Base-by-base conservation (phyloP, 2,888 invertebrate genomes). In the Amphipyra tragopoginis region DNA sequence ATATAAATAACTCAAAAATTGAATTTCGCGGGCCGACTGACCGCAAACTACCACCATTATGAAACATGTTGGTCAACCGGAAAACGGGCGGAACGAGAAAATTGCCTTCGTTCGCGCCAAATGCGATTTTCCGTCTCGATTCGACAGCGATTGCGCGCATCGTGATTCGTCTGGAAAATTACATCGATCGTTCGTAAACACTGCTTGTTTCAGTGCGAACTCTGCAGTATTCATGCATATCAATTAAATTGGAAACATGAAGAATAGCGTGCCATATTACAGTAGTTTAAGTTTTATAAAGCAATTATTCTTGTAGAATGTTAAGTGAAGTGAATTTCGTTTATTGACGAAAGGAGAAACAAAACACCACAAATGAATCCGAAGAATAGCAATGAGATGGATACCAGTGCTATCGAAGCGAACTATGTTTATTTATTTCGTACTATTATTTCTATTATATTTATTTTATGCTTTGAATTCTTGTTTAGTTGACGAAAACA, bases 401-500 rank as follows among this genome's bases (percentile, higher is more conserved):
- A 83, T 88, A 83, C 86, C 90, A 81, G 85, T 86, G 77, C 77
- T 91, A 80, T 86, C 93, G 87, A 93, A 90, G 81, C 90, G 90
- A 89, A 90, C 86, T 88, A 84, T 90, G 74, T 91, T 91, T 89
- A 88, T 90, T 76, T 93, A 90, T 90, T 90, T 92, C 83, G 86
- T 85, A 88, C 86, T 91, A 80, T 86, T 94, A 65, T 91, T 91
- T 90, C 85, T 93, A 86, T 88, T 94, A 80, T 93, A 93, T 90
- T 90, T 93, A 90, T 90, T 93, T 65, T 93, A 92, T 90, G 86
- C 85, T 82, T 86, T 92, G 87, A 90, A 90, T 90, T 88, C 86
- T 73, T 92, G 88, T 89, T 89, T 91, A 93, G 89, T 92, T 93
- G 91, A 93, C 91, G 88, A 90, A 87, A 88, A 82, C 73, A 87